Conservation (phyloP, 2,888 invertebrate species). For the Acronicta psi region DNA sequence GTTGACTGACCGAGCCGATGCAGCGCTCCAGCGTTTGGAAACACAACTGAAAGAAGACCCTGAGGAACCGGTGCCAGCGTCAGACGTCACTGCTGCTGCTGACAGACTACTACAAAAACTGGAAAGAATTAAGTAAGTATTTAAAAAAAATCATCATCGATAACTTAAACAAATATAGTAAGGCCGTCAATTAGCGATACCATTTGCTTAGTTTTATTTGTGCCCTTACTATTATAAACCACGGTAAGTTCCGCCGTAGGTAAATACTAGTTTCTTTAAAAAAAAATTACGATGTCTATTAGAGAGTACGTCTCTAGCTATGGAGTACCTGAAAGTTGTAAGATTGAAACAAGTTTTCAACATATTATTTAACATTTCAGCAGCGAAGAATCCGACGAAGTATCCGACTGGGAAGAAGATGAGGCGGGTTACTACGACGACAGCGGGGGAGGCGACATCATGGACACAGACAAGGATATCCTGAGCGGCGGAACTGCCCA, state of each 20-base stretch:
- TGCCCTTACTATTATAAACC: no score
- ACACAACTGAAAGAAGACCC: conserved; percentile 70
- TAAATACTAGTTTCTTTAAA: no score
- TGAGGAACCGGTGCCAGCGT: conserved; percentile 65
- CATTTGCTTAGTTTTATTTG: no score
- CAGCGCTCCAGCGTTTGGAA: conserved; percentile 80
- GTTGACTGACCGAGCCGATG: conserved; percentile 82
- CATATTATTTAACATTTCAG: conserved; percentile 12
- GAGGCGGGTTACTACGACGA: conserved; percentile 76
- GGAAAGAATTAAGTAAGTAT: conserved; percentile 74
- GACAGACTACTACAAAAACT: conserved; percentile 76
- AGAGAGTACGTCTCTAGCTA: no score
- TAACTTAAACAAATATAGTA: not conserved
- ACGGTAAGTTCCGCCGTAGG: no score
- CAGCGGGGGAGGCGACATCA: conserved; percentile 73
- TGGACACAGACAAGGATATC: conserved; percentile 75
- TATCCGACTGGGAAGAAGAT: conserved; percentile 74
- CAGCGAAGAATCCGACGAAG: conserved; percentile 68
- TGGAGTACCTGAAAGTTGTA: no score
- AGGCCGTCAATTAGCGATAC: not conserved
- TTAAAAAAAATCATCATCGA: not conserved
- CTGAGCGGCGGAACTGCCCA: conserved; percentile 55
- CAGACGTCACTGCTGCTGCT: conserved; percentile 78
- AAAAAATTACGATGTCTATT: no score
- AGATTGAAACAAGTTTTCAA: not conserved